Evolutionary conservation across 2,113 vertebrate species (phyloP), one percentile per base, ranked within the genome.

Genomic region (Atherinomorus stipes): DNA sequence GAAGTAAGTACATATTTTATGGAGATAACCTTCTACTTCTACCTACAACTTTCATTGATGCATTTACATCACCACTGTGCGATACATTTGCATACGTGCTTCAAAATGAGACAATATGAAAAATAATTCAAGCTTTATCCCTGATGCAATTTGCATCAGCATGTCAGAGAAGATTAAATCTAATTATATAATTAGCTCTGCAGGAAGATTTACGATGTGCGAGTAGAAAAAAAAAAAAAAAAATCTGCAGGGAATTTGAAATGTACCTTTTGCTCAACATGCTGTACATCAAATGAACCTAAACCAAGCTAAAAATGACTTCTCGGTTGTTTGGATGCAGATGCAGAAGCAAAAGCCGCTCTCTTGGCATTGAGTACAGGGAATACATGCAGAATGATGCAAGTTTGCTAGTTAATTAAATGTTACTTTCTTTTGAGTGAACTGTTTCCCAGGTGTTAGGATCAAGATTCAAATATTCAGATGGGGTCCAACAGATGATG

Each of bases 131-230:
- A 52, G 71, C 45, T 76, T 78, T 62, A 74, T 88, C 75, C 78
- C 49, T 23, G 42, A 78, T 69, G 66, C 59, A 71, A 74, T 89
- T 83, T 82, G 64, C 73, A 70, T 84, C 51, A 78, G 62, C 82
- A 44, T 81, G 62, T 78, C 58, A 42, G 58, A 70, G 65, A 74
- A 77, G 68, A 88, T 88, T 66, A 56, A 61, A 88, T 91, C 80
- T 87, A 61, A 81, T 86, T 83, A 83, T 18, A 34, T 83, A 84
- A 86, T 74, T 67, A 81, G 75, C 72, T 78, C 56, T 8, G 62
- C 57, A 50, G 49, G 61, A 80, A 40, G 81, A 84, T 85, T 77
- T 74, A 64, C 42, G 6, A 42, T 64, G 37, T 42, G 65, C 19
- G 42, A 76, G 78, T 64, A 79, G 22, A 25, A 49, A 42, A 16